These are phyloP conservation scores for Nasonia giraulti DNA, from an alignment of 1,140 invertebrate species.

Conservation along the genomic window DNA sequence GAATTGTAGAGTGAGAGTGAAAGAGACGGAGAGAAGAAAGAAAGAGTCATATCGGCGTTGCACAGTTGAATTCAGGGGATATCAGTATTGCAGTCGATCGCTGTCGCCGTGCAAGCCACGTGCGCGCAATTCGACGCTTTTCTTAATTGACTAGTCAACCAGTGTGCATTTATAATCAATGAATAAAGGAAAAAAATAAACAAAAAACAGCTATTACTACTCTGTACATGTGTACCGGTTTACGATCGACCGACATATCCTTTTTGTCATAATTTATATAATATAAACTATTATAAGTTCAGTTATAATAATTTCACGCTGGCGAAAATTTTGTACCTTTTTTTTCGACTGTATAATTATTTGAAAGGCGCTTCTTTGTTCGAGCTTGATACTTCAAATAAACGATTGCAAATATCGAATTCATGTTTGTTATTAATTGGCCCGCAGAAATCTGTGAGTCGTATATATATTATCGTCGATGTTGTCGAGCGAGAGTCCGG, in stretches of 20 bases:
- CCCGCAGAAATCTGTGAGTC: neutral
- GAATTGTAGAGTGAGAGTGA: neutral
- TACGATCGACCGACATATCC: neutral
- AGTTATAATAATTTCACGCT: neutral
- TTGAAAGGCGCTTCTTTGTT: conserved; percentile 34
- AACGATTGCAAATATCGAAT: conserved; percentile 34
- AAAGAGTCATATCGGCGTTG: neutral
- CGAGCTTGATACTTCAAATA: conserved; percentile 36
- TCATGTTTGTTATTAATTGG: neutral
- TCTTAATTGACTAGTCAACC: conserved; percentile 53
- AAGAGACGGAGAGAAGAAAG: neutral
- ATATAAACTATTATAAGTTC: no score
- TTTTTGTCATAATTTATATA: no score
- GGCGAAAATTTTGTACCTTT: neutral
- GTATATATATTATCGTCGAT: neutral
- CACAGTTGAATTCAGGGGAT: neutral
- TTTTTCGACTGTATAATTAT: conserved; percentile 1
- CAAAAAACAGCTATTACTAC: neutral
- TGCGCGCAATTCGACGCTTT: neutral
- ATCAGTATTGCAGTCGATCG: conserved; percentile 13
- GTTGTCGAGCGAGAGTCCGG: neutral
- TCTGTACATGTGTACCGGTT: neutral
- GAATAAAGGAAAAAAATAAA: neutral
- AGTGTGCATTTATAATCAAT: conserved; percentile 53
- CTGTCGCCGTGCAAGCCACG: neutral